Conservation (phyloP, 2,797 vertebrate genomes). For the Distichodus sexfasciatus region DNA sequence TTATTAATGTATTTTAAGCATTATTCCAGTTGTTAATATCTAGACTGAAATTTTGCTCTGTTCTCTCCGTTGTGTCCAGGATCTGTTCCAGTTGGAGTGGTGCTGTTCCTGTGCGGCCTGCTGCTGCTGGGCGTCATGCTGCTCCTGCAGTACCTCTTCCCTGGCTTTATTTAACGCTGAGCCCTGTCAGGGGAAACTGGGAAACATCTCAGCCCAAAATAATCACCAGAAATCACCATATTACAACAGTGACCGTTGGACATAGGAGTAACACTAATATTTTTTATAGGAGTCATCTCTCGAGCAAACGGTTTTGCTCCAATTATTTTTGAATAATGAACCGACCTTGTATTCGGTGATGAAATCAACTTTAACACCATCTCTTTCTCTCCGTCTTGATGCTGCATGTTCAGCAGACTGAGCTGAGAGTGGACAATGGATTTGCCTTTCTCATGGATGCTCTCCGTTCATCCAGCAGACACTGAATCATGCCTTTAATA, state of each 20-base stretch:
- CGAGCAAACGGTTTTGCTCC: slow-evolving; percentile 13
- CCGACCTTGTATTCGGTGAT: not conserved
- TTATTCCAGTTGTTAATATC: too few relatives aligned
- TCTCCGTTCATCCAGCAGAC: slow-evolving; percentile 8
- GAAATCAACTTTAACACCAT: not conserved
- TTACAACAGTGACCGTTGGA: not conserved
- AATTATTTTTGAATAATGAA: slow-evolving; percentile 29
- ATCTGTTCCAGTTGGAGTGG: slow-evolving; percentile 84
- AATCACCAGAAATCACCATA: not conserved
- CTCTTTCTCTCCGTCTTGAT: not conserved
- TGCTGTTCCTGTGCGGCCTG: slow-evolving; percentile 80
- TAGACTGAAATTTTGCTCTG: not conserved
- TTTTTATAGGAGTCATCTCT: slow-evolving; percentile 28
- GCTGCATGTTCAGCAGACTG: slow-evolving; percentile 3
- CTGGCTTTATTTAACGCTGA: slow-evolving; percentile 74
- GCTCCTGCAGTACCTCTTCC: slow-evolving; percentile 81
- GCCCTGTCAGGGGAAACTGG: not conserved
- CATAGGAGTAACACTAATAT: slow-evolving; percentile 1
- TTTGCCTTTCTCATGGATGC: not conserved
- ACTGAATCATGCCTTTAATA: slow-evolving; percentile 10
- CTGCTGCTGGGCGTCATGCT: slow-evolving; percentile 78
- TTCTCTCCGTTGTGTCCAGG: slow-evolving; percentile 63
- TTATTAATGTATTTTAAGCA: too few relatives aligned
- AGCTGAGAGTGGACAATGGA: not conserved
- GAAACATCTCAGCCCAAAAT: not conserved